Evolutionary conservation across 2,888 invertebrate species (phyloP).

Genomic region (Netelia virgata): DNA sequence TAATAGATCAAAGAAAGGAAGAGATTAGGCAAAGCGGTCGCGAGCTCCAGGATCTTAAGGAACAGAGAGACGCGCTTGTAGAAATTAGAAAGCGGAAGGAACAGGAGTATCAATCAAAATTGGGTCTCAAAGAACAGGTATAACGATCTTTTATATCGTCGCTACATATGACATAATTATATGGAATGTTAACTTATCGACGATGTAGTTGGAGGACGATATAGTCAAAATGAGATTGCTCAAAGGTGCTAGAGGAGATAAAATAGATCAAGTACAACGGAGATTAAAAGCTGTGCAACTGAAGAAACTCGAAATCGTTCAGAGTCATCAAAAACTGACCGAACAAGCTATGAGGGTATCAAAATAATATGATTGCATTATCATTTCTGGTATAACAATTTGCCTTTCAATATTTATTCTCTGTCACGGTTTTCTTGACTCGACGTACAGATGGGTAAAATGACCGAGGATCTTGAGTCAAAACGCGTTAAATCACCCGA

Average conservation of each 20-base stretch:
- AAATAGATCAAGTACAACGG: conserved; percentile 36
- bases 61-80: conserved; percentile 57
- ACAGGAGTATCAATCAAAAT: conserved; percentile 67
- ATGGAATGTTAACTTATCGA: not conserved
- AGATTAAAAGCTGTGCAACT: conserved; percentile 56
- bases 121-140: conserved; percentile 71
- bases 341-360: conserved; percentile 69
- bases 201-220: conserved; percentile 65
- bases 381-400: conserved; percentile 33
- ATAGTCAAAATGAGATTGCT: conserved; percentile 59
- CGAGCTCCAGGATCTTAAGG: conserved; percentile 58
- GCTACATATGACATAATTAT: conserved; percentile 7
- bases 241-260: conserved; percentile 59
- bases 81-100: conserved; percentile 67
- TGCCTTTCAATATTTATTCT: conserved; percentile 14
- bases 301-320: conserved; percentile 59
- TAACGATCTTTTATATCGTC: not conserved
- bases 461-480: conserved; percentile 69
- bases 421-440: not conserved
- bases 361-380: not conserved
- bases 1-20: conserved; percentile 67
- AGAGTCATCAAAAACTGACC: conserved; percentile 61
- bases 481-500: conserved; percentile 76
- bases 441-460: conserved; percentile 67
- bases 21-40: not conserved